A percentile compares a stretch with the other conserved stretches of the same genome.
phyloP scores from a whole-genome alignment of 2,797 vertebrate species.

The Sebastes oblongus region DNA sequence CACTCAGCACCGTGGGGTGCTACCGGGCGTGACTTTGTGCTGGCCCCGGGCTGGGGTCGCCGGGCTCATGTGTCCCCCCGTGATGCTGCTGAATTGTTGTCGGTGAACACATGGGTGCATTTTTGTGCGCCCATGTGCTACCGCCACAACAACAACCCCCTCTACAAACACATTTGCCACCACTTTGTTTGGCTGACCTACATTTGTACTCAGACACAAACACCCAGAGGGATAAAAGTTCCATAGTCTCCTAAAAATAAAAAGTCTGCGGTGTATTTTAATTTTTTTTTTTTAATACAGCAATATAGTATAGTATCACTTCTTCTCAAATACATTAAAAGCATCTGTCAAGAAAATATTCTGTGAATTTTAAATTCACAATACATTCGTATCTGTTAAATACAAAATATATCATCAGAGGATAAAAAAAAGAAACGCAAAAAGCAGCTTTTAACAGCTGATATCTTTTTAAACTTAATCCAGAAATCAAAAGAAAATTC shows the following conservation, averaged over 20 bases:
- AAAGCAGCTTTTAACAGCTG: constrained; percentile 14
- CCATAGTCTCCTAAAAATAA: not conserved
- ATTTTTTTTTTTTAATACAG: constrained; percentile 66
- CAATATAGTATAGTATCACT: constrained; percentile 60
- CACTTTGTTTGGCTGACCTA: constrained; percentile 60
- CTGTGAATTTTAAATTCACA: constrained; percentile 57
- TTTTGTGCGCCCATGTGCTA: constrained; percentile 40
- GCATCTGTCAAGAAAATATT: constrained; percentile 78
- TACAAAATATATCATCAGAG: constrained; percentile 68
- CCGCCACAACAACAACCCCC: constrained; percentile 15
- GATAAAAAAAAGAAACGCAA: constrained; percentile 21
- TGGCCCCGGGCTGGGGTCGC: not conserved
- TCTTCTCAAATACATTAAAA: constrained; percentile 65
- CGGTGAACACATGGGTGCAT: constrained; percentile 30
- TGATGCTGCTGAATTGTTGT: constrained; percentile 37
- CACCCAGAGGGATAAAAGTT: not conserved
- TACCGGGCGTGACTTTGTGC: not conserved
- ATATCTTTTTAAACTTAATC: constrained; percentile 2
- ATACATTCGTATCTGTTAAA: constrained; percentile 75
- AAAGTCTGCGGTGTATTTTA: not conserved
- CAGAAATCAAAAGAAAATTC: constrained; percentile 15
- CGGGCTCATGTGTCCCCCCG: constrained; percentile 9
- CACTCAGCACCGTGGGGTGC: not conserved
- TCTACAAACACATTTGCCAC: not conserved
- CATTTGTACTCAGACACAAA: constrained; percentile 36